Evolutionary conservation across 35 echinoderm and acorn worm species (phyloP), one percentile per base, ranked within the genome.

Genomic region (Apostichopus japonicus): DNA sequence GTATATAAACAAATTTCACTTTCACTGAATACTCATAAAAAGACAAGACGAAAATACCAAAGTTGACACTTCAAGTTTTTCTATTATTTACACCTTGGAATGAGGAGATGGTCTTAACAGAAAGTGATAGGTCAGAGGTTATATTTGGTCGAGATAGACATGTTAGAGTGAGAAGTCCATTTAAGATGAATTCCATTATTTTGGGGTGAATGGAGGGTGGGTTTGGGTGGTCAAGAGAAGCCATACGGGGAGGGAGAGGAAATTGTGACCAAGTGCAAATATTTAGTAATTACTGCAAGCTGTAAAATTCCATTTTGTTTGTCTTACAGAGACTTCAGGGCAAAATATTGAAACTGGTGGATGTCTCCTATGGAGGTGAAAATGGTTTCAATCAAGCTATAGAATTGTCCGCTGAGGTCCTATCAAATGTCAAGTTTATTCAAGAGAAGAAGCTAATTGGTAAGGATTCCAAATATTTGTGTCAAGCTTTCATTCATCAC

Each of bases 321-420:
- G 1, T 52, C 67, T 92, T n/a, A 77, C 94, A 98, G 96, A 95
- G 96, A 86, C 81, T 98, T 78, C 96, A 98, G 87, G 71, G 51
- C 65, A 98, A 98, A 95, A 81, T 98, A 16, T 76, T 98, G 89
- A 98, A 98, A 77, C 57, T 98, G 33, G 96, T 98, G 6, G 96
- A 98, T 91, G 96, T 98, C 86, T 98, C 96, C 55, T 98, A 98
- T 79, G 96, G 96, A 79, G 96, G 96, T 54, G 96, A 98, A 93
- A 98, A 98, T 92, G 96, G 96, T n/a, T 98, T 98, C 90, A 98
- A 98, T 80, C 96, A 98, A 80, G 96, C 96, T 59, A 98, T 98
- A 33, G 96, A 98, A 83, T 92, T 98, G 70, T 98, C 96, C 16
- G 84, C 96, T 51, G 96, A 98, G 63, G 96, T 98, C 89, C 70